phyloP scores from a whole-genome alignment of 2,888 invertebrate genomes.

The Acronicta aceris region DNA sequence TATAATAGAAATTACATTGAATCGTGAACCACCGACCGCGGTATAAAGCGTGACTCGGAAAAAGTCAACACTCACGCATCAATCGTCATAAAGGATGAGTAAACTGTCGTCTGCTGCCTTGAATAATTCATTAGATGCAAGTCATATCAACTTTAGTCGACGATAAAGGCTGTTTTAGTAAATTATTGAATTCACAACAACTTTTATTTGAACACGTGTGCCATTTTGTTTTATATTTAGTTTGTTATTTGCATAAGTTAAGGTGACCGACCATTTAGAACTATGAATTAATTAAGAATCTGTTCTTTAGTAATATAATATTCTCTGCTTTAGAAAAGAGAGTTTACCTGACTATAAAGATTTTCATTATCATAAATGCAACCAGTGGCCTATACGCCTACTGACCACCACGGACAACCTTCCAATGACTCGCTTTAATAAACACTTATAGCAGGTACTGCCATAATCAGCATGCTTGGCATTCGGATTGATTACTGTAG shows the following conservation, averaged over 20 bases:
- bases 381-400: too few relatives aligned
- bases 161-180: slow-evolving; percentile 17
- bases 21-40: slow-evolving; percentile 48
- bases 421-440: neutral
- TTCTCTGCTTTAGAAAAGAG: too few relatives aligned
- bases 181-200: slow-evolving; percentile 19
- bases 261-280: slow-evolving; percentile 10
- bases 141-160: slow-evolving; percentile 15
- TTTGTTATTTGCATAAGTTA: slow-evolving; percentile 22
- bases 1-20: slow-evolving; percentile 47
- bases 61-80: slow-evolving; percentile 47
- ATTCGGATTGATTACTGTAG: slow-evolving; percentile 21
- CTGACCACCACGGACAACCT: too few relatives aligned
- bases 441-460: neutral
- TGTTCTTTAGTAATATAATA: too few relatives aligned
- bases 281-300: slow-evolving; percentile 9
- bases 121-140: slow-evolving; percentile 56
- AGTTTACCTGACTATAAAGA: too few relatives aligned
- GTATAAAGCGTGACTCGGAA: slow-evolving; percentile 52
- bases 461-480: neutral
- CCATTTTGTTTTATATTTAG: slow-evolving; percentile 13
- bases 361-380: too few relatives aligned
- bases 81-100: slow-evolving; percentile 52
- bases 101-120: slow-evolving; percentile 32
- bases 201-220: slow-evolving; percentile 41